Evolutionary conservation across 2,888 invertebrate genomes (phyloP).

Genomic region (Alsophila aescularia): DNA sequence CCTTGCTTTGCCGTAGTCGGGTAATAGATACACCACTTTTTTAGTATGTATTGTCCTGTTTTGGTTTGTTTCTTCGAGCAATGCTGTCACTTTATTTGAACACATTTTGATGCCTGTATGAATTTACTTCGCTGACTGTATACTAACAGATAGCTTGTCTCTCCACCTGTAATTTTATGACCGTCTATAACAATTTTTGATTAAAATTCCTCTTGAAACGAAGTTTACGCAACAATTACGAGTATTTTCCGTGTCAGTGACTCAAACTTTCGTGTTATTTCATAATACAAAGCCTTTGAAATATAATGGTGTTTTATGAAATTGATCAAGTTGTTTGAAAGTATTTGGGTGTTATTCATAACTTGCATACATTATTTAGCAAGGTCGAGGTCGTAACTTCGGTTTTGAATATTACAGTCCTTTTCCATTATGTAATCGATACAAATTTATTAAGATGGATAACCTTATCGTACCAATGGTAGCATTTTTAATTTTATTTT

Average conservation of each 20-base stretch:
- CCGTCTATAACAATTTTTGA: slow-evolving; percentile 40
- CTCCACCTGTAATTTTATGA: slow-evolving; percentile 39
- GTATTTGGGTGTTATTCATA: slow-evolving; percentile 35
- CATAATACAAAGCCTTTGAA: slow-evolving; percentile 37
- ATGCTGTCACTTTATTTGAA: too few species aligned
- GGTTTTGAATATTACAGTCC: slow-evolving; percentile 12
- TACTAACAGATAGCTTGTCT: neutral
- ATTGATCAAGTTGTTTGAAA: slow-evolving; percentile 41
- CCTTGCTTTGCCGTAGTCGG: too few species aligned
- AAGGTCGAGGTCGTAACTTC: slow-evolving; percentile 14
- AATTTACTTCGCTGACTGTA: neutral
- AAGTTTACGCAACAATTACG: slow-evolving; percentile 42
- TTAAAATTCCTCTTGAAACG: slow-evolving; percentile 40
- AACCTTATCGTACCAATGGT: too few species aligned
- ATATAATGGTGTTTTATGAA: slow-evolving; percentile 44
- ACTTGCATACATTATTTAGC: slow-evolving; percentile 15
- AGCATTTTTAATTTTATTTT: too few species aligned
- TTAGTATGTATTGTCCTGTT: too few species aligned
- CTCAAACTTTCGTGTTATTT: slow-evolving; percentile 40
- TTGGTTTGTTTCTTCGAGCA: too few species aligned
- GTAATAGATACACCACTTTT: too few species aligned
- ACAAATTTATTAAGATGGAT: too few species aligned
- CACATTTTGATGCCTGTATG: neutral
- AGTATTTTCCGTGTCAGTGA: slow-evolving; percentile 38
- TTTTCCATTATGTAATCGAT: neutral